Conservation (phyloP, 2,888 invertebrate genomes). For the Selenia dentaria region DNA sequence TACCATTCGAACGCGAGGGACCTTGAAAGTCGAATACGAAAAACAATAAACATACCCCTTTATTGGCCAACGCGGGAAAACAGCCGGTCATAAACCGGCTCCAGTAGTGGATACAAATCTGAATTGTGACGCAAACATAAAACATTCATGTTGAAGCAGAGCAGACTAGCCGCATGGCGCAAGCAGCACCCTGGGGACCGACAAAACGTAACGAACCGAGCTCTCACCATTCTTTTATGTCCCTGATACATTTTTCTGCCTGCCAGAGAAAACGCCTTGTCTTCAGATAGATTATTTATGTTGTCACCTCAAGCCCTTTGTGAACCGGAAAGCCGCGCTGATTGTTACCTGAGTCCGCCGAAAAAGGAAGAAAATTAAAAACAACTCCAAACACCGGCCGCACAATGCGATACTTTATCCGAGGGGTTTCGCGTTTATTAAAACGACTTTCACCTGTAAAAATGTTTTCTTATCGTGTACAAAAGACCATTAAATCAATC, state of each 20-base stretch:
- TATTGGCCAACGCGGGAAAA: constrained; percentile 57
- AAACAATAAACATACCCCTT: constrained; percentile 68
- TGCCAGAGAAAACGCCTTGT: constrained; percentile 56
- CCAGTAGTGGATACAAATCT: constrained; percentile 75
- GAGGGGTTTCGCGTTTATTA: constrained; percentile 31
- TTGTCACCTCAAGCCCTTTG: constrained; percentile 57
- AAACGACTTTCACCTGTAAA: constrained; percentile 33
- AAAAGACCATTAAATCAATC: constrained; percentile 71
- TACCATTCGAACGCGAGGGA: constrained; percentile 39
- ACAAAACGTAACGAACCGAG: constrained; percentile 82
- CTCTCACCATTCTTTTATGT: constrained; percentile 71
- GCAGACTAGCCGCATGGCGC: constrained; percentile 52
- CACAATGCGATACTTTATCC: constrained; percentile 28
- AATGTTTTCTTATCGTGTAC: constrained; percentile 47
- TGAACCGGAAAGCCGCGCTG: constrained; percentile 56
- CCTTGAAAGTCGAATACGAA: constrained; percentile 53
- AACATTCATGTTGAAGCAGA: constrained; percentile 70
- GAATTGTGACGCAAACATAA: constrained; percentile 73
- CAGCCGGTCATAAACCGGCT: constrained; percentile 56
- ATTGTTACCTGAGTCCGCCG: constrained; percentile 54
- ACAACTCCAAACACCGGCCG: constrained; percentile 21
- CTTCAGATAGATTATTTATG: constrained; percentile 76
- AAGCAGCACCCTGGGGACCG: constrained; percentile 68
- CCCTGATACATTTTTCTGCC: constrained; percentile 75
- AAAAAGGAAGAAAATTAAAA: constrained; percentile 41